Percentiles rank a stretch among this genome's conserved stretches.
Conservation (phyloP, 2,888 invertebrate species). For the Eledone cirrhosa region DNA sequence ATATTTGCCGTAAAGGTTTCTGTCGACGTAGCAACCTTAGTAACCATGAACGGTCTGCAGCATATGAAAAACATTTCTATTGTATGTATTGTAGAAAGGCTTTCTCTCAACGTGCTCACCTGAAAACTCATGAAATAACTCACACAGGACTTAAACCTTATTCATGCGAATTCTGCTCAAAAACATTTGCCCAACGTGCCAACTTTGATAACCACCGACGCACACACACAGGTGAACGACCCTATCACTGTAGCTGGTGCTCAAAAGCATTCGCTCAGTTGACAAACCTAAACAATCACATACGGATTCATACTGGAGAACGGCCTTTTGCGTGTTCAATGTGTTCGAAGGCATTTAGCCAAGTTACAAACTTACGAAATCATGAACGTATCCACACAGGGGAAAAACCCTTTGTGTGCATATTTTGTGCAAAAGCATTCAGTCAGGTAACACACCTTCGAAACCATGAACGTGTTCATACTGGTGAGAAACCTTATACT, state of each 20-base stretch:
- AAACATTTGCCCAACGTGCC: constrained; percentile 17
- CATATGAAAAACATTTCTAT: constrained; percentile 10
- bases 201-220: constrained; percentile 20
- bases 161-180: constrained; percentile 17
- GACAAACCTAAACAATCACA: constrained; percentile 11
- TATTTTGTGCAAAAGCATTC: constrained; percentile 21
- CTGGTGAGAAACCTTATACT: constrained; percentile 17
- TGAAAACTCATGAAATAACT: constrained; percentile 20
- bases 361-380: constrained; percentile 16
- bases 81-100: constrained; percentile 16
- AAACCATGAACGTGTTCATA: constrained; percentile 21
- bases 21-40: constrained; percentile 14
- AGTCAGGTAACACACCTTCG: constrained; percentile 14
- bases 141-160: constrained; percentile 20
- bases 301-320: constrained; percentile 18
- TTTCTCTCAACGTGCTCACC: constrained; percentile 11
- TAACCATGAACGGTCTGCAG: constrained; percentile 20
- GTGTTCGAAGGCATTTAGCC: constrained; percentile 24
- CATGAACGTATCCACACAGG: constrained; percentile 22
- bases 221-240: constrained; percentile 5
- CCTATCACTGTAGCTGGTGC: constrained; percentile 16
- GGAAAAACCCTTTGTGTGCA: constrained; percentile 16
- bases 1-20: constrained; percentile 16
- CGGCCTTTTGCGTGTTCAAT: constrained; percentile 11
- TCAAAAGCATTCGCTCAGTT: constrained; percentile 15